Percentiles rank a stretch among this genome's conserved stretches.
Conservation (phyloP, 2,888 invertebrate genomes). For the Plusia festucae region DNA sequence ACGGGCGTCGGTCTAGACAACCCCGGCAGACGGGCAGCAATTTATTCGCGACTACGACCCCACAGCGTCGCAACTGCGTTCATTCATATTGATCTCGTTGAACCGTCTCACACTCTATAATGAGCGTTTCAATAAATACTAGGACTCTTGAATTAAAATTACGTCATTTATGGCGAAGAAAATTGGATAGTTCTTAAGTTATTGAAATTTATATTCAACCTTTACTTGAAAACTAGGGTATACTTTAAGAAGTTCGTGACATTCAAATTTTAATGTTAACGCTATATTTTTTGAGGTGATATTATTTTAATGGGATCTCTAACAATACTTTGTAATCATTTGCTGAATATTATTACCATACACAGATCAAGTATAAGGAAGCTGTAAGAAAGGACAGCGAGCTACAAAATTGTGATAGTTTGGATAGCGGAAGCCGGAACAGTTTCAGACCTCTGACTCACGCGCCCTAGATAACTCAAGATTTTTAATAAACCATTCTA, state of each 20-base stretch:
- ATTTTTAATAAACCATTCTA: neutral
- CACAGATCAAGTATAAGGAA: neutral
- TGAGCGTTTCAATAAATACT: conserved; percentile 37
- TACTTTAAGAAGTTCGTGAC: neutral
- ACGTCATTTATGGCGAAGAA: neutral
- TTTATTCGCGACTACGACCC: conserved; percentile 63
- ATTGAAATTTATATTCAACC: neutral
- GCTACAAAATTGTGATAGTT: conserved; percentile 2
- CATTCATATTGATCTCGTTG: conserved; percentile 62
- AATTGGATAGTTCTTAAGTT: neutral
- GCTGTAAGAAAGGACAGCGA: neutral
- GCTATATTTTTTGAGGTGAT: neutral
- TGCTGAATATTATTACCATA: neutral
- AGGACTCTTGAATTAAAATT: conserved; percentile 22
- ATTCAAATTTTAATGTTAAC: neutral
- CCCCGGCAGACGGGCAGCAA: conserved; percentile 55
- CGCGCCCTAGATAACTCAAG: neutral
- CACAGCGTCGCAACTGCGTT: conserved; percentile 55
- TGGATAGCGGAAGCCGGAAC: neutral
- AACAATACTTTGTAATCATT: neutral
- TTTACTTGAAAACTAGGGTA: neutral
- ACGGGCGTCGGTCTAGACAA: conserved; percentile 51
- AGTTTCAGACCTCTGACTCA: neutral
- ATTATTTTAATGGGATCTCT: neutral
- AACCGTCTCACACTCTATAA: conserved; percentile 27